Evolutionary conservation across 2,888 invertebrate species (phyloP).

Genomic region (Hirtodrosophila duncani): DNA sequence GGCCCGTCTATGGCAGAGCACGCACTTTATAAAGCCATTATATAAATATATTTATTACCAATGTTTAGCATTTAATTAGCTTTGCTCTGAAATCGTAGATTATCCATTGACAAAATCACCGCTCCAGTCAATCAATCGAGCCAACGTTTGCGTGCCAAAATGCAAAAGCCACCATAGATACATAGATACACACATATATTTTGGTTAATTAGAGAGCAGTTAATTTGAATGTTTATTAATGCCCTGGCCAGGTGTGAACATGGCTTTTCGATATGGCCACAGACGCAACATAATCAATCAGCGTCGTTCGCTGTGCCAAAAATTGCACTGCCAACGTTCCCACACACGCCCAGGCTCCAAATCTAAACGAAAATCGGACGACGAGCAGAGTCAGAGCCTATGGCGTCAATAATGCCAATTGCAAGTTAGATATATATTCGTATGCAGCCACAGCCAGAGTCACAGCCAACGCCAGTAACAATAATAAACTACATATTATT

Average conservation of each 20-base stretch:
- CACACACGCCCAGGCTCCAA: conserved; percentile 56
- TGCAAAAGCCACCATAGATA: conserved; percentile 11
- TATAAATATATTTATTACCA: conserved; percentile 56
- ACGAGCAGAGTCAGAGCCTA: conserved; percentile 34
- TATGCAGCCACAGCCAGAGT: conserved; percentile 43
- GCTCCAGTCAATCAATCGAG: not conserved
- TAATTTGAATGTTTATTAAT: conserved; percentile 62
- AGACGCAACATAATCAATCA: conserved; percentile 52
- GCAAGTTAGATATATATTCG: conserved; percentile 50
- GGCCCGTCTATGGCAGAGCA: conserved; percentile 43
- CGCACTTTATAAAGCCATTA: conserved; percentile 65
- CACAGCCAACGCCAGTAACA: conserved; percentile 30
- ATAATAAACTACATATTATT: conserved; percentile 71
- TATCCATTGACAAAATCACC: conserved; percentile 34
- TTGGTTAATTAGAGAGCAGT: conserved; percentile 64
- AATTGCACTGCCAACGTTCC: conserved; percentile 46
- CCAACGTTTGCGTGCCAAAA: conserved; percentile 32
- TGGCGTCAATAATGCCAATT: conserved; percentile 70
- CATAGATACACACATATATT: conserved; percentile 22
- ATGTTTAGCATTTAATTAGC: conserved; percentile 61
- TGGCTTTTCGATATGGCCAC: conserved; percentile 8
- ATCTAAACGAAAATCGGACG: not conserved
- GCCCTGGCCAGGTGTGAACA: conserved; percentile 64
- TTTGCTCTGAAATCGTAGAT: no score
- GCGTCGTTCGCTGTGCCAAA: conserved; percentile 54